Base-by-base conservation (phyloP, 1,140 invertebrate species). In the Ladona fulva region DNA sequence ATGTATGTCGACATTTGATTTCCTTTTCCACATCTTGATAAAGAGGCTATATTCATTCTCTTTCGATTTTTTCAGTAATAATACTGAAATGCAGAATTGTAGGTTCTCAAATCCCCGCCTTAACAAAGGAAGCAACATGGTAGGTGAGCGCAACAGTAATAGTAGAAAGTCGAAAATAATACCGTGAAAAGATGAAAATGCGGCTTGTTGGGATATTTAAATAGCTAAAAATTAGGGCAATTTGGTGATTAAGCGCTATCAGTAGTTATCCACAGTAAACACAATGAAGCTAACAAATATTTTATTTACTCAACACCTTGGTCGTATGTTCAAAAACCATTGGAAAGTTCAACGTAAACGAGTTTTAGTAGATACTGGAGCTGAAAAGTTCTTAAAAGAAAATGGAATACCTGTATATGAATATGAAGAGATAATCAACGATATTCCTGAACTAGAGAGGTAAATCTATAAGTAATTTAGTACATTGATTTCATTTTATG, bases 401-500 rank as follows among this genome's bases (percentile, higher is more conserved):
- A 66, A 66, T 19, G 52, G 52, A 66, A 66, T 66, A 66, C 52
- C 52, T 3, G 52, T 66, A 6, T 66, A 19, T 12, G 52, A 66
- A 66, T 66, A 66, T 66, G 52, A 66, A 66, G 52, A 66, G 16
- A 66, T 66, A 66, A 3, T 66, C n/a, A 66, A 66, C 14, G 52
- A 66, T 66, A 66, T 66, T 66, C 52, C 52, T 66, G 52, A 66
- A 66, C n/a, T 66, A 12, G 52, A 66, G 52, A 66, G 52, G 52
- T 66, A 22, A 6, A 37, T 37, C 8, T 37, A 37, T 3, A 66
- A 22, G 12, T 19, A 66, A 19, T 66, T 52, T 52, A 22, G 5
- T 66, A 19, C 14, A 22, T 3, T 66, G 3, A 11, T 12, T 66
- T 66, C 52, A 66, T 66, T 66, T 19, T 8, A 37, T 37, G 8